These are phyloP conservation scores for Barypeithes pellucidus DNA, from an alignment of 2,888 invertebrate genomes.

Conservation along the genomic window DNA sequence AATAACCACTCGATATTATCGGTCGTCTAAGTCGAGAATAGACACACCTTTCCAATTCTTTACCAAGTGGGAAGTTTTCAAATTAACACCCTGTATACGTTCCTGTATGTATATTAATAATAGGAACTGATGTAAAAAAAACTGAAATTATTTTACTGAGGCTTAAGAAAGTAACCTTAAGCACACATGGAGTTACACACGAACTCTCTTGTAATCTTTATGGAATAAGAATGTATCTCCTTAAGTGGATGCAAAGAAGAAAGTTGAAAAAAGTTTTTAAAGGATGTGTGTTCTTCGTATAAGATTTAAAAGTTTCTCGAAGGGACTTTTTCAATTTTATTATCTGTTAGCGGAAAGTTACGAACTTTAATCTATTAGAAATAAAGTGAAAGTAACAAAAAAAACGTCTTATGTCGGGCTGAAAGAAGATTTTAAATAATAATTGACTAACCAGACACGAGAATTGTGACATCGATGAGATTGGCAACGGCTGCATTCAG, in stretches of 20 bases:
- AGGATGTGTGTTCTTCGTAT: slow-evolving; percentile 32
- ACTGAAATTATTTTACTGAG: background rate
- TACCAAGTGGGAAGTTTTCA: too few relatives aligned
- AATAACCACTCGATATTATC: too few relatives aligned
- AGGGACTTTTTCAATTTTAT: slow-evolving; percentile 33
- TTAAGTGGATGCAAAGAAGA: slow-evolving; percentile 44
- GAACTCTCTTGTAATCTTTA: slow-evolving; percentile 66
- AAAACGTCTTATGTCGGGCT: too few relatives aligned
- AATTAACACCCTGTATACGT: too few relatives aligned
- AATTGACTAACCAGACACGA: too few relatives aligned
- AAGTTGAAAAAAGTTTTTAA: slow-evolving; percentile 37
- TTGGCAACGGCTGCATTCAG: too few relatives aligned
- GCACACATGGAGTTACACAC: slow-evolving; percentile 59
- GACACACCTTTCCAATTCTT: too few relatives aligned
- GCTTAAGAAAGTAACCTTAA: slow-evolving; percentile 38
- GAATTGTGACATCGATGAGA: too few relatives aligned
- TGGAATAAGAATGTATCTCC: slow-evolving; percentile 66
- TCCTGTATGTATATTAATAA: too few relatives aligned
- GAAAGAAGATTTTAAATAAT: too few relatives aligned
- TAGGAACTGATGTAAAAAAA: too few relatives aligned
- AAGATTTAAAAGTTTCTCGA: slow-evolving; percentile 39
- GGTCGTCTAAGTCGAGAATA: too few relatives aligned
- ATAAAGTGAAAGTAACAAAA: slow-evolving; percentile 7
- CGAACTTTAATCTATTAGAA: slow-evolving; percentile 16
- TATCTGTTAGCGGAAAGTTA: slow-evolving; percentile 22